Conservation (phyloP, 2,113 vertebrate genomes). For the Columba janthina region DNA sequence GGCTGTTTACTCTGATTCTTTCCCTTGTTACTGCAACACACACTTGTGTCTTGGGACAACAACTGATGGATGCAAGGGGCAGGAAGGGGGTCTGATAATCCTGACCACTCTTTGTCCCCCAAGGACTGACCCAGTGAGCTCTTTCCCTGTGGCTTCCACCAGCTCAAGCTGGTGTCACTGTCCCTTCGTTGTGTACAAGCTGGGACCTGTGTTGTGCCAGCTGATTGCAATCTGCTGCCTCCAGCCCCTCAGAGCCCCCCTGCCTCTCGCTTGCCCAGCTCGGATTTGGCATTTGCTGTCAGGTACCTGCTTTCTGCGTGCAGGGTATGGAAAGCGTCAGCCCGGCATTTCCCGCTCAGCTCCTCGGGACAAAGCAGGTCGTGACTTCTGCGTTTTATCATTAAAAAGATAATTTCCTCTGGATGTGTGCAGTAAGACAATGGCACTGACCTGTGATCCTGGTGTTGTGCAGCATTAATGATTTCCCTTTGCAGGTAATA, state of each 20-base stretch:
- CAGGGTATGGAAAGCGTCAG: background rate
- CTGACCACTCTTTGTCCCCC: background rate
- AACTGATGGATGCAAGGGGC: background rate
- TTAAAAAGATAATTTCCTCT: slow-evolving; percentile 33
- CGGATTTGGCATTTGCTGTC: background rate
- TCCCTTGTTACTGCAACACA: fast-evolving
- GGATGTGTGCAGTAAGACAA: background rate
- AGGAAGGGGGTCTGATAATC: background rate
- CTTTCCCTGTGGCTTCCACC: background rate
- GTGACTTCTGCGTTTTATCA: background rate
- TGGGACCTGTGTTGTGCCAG: background rate
- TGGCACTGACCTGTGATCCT: slow-evolving; percentile 21
- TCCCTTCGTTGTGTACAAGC: background rate
- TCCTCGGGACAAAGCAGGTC: background rate
- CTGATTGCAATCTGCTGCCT: background rate
- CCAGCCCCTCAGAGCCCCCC: background rate
- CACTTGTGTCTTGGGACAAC: background rate
- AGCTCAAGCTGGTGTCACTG: background rate
- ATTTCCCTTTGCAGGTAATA: slow-evolving; percentile 38
- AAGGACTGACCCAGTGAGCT: background rate
- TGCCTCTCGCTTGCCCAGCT: background rate
- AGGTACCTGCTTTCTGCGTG: background rate
- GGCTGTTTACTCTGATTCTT: too few relatives aligned
- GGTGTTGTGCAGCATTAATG: background rate
- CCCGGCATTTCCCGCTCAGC: background rate